phyloP scores from a whole-genome alignment of 2,113 vertebrate genomes.

The Oreochromis tanganicae region DNA sequence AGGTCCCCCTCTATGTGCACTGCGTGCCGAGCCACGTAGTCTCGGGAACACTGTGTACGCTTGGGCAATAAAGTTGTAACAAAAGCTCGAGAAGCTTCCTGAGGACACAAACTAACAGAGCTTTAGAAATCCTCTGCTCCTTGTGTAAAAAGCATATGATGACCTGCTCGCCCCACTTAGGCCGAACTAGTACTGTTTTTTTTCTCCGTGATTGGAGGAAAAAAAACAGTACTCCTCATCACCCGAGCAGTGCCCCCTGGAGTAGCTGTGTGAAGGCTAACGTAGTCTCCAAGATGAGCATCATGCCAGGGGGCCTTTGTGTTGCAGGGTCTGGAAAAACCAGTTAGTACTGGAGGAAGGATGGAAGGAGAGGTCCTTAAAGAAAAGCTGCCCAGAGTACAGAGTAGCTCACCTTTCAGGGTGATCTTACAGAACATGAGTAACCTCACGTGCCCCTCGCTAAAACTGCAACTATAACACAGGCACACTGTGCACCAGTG shows the following conservation, averaged over 20 bases:
- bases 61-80: neutral
- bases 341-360: rapidly evolving
- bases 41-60: neutral
- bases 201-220: too few species aligned
- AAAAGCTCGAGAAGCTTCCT: neutral
- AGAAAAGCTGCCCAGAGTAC: neutral
- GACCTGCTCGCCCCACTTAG: neutral
- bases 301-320: neutral
- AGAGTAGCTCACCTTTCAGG: neutral
- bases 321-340: neutral
- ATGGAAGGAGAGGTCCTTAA: neutral
- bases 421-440: neutral
- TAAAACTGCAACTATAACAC: neutral
- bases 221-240: neutral
- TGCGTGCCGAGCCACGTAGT: neutral
- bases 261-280: neutral
- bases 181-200: neutral
- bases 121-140: neutral
- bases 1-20: neutral
- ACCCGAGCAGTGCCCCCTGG: neutral
- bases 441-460: neutral
- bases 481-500: neutral
- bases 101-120: neutral
- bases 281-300: neutral
- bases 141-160: neutral